These are phyloP conservation scores for Cynopterus brachyotis DNA, from an alignment of 2,113 vertebrate genomes.

Conservation along the genomic window DNA sequence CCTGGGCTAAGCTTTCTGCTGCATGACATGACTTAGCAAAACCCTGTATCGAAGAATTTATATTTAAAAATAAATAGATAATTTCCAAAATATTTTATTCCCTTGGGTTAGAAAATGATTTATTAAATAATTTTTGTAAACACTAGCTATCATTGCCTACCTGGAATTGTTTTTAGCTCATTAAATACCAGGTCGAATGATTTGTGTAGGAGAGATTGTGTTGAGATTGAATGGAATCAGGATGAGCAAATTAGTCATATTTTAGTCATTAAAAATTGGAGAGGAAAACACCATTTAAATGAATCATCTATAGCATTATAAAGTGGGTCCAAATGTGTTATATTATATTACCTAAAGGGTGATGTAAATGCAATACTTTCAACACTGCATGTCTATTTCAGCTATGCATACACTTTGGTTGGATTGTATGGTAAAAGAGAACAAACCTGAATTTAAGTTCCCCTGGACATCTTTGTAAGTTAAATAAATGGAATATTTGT, in stretches of 20 bases:
- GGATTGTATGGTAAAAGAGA: neutral
- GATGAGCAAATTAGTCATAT: neutral
- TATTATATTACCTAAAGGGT: neutral
- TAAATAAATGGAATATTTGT: neutral
- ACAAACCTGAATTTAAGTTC: neutral
- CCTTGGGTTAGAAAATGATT: neutral
- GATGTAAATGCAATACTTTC: neutral
- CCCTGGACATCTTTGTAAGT: neutral
- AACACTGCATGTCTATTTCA: neutral
- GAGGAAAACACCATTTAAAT: neutral
- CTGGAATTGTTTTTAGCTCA: constrained; percentile 16
- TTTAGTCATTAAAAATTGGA: neutral
- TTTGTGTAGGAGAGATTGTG: neutral
- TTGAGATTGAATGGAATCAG: neutral
- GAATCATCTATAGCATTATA: neutral
- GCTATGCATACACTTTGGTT: neutral
- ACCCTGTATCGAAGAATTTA: neutral
- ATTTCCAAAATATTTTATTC: neutral
- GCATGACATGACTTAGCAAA: neutral
- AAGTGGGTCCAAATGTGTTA: neutral
- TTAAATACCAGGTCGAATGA: constrained; percentile 3
- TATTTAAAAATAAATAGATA: constrained; percentile 10
- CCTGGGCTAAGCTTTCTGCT: neutral
- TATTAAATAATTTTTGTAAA: neutral
- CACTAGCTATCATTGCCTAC: neutral